Percentiles rank a stretch among this genome's conserved stretches.
Evolutionary conservation across 2,888 invertebrate genomes (phyloP).

Genomic region (Neoascia interrupta): DNA sequence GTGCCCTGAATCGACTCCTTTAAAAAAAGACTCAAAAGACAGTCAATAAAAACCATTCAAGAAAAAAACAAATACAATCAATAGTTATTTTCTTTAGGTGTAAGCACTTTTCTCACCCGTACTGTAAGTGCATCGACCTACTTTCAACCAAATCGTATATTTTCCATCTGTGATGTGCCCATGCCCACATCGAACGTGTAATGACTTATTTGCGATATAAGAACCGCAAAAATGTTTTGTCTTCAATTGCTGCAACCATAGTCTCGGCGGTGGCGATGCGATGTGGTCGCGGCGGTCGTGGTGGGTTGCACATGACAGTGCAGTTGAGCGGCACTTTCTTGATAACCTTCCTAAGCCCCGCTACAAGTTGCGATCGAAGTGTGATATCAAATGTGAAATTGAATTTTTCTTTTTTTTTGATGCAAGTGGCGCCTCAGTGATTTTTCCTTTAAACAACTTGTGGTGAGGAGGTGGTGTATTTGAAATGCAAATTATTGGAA

Average conservation of each 20-base stretch:
- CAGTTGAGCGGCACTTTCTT: slow-evolving; percentile 50
- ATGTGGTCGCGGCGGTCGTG: slow-evolving; percentile 19
- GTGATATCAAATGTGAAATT: slow-evolving; percentile 67
- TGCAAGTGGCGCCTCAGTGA: slow-evolving; percentile 41
- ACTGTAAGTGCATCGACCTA: slow-evolving; percentile 22
- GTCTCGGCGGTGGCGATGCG: too few species aligned
- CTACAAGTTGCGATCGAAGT: slow-evolving; percentile 47
- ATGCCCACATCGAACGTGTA: slow-evolving; percentile 43
- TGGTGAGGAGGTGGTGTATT: slow-evolving; percentile 9
- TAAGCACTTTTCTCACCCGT: not conserved
- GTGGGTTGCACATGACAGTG: slow-evolving; percentile 32
- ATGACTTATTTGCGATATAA: slow-evolving; percentile 58
- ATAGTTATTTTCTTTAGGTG: too few species aligned
- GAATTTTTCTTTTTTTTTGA: too few species aligned
- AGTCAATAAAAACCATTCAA: too few species aligned
- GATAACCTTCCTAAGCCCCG: too few species aligned
- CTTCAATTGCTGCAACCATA: slow-evolving; percentile 52
- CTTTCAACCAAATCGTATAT: slow-evolving; percentile 37
- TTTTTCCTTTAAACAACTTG: not conserved
- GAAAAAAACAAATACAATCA: too few species aligned
- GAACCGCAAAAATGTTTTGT: slow-evolving; percentile 61
- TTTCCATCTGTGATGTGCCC: too few species aligned
- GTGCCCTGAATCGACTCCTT: too few species aligned
- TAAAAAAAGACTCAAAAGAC: too few species aligned
- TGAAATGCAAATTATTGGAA: slow-evolving; percentile 50